Evolutionary conservation across 1,140 invertebrate species (phyloP).

Genomic region (Coptotermes formosanus): DNA sequence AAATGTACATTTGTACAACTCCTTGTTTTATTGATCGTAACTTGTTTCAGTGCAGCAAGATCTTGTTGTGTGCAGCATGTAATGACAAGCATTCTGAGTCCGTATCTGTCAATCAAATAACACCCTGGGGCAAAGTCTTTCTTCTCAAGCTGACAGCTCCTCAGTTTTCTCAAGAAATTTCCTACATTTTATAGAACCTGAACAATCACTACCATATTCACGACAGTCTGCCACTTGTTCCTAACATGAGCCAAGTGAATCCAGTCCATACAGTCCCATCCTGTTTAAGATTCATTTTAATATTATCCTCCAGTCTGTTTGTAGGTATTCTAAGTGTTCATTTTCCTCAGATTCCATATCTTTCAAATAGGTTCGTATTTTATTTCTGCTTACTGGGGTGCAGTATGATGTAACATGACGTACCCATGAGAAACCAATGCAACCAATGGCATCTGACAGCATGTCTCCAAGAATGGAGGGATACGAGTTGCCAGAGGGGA

Average conservation of each 20-base stretch:
- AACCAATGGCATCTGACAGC: slow-evolving; percentile 65
- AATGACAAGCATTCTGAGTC: not conserved
- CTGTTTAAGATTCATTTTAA: no score
- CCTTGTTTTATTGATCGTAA: not conserved
- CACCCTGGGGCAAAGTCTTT: not conserved
- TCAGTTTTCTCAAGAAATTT: no score
- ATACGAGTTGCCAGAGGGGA: slow-evolving; percentile 70
- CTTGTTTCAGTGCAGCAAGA: not conserved
- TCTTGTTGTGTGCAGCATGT: no score
- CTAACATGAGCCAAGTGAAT: no score
- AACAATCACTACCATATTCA: no score
- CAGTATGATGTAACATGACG: slow-evolving; percentile 27
- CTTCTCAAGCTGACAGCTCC: not conserved
- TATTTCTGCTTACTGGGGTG: not conserved
- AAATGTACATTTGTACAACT: not conserved
- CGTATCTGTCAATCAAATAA: not conserved
- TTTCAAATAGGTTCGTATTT: not conserved
- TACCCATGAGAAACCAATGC: slow-evolving; percentile 72
- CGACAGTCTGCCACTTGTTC: no score
- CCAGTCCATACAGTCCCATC: no score
- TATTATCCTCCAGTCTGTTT: no score
- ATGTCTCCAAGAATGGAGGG: slow-evolving; percentile 71
- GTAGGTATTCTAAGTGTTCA: not conserved
- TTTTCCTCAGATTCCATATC: not conserved
- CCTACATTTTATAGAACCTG: no score